A percentile compares a stretch with the other conserved stretches of the same genome.
Evolutionary conservation across 2,113 vertebrate genomes (phyloP).

Genomic region (Myxocyprinus asiaticus): DNA sequence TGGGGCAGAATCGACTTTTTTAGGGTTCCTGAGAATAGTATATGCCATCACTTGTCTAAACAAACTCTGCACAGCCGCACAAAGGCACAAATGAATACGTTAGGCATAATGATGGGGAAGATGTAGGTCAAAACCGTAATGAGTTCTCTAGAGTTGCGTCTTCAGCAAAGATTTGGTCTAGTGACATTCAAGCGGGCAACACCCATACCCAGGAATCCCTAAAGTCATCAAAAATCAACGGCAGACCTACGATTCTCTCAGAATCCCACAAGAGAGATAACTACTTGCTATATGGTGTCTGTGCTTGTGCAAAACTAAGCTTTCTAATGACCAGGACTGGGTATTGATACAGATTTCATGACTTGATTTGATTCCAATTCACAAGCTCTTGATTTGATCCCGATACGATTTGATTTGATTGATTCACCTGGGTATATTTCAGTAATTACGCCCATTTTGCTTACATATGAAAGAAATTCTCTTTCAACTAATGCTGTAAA

Average conservation of each 20-base stretch:
- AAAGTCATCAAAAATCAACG: slow-evolving; percentile 10
- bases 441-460: too few species aligned
- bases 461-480: too few species aligned
- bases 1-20: neutral
- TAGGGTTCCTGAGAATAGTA: neutral
- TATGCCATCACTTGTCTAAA: neutral
- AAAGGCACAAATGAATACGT: neutral
- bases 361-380: too few species aligned
- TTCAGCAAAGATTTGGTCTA: slow-evolving; percentile 26
- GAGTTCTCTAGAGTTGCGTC: slow-evolving; percentile 18
- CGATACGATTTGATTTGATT: too few species aligned
- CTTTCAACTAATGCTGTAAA: too few species aligned
- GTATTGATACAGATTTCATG: too few species aligned
- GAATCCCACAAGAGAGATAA: neutral
- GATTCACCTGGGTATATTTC: too few species aligned
- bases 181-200: slow-evolving; percentile 22
- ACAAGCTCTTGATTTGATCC: too few species aligned
- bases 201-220: slow-evolving; percentile 31
- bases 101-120: slow-evolving; percentile 17
- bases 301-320: neutral
- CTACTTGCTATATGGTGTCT: neutral
- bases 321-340: too few species aligned
- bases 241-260: neutral
- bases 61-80: neutral
- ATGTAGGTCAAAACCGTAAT: slow-evolving; percentile 43